Percentiles rank a stretch among this genome's conserved stretches.
Conservation (phyloP, 2,113 vertebrate genomes). For the Apaloderma vittatum region DNA sequence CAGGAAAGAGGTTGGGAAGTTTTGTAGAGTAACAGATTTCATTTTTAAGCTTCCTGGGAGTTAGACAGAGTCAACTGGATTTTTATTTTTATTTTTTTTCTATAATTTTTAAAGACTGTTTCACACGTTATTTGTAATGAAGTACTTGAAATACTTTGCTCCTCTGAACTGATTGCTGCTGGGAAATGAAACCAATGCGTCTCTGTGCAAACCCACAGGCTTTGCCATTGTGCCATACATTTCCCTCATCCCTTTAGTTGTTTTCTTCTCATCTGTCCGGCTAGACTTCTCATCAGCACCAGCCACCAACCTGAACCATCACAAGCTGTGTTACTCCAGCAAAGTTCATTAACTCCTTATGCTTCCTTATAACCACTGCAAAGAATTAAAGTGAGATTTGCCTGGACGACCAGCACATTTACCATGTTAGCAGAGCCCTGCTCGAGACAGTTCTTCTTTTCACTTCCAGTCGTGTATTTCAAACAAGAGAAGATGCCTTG, state of each 20-base stretch:
- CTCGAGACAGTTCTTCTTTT: not conserved
- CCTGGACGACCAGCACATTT: not conserved
- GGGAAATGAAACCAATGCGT: not conserved
- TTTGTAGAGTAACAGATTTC: not conserved
- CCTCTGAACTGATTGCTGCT: not conserved
- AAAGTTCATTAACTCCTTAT: not conserved
- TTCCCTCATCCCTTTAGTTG: not conserved
- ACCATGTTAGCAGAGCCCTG: not conserved
- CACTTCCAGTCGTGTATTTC: not conserved
- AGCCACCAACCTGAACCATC: not conserved
- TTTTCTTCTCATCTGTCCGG: not conserved
- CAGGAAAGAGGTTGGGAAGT: not conserved
- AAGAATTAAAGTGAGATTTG: not conserved
- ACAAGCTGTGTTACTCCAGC: not conserved
- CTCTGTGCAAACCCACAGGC: not conserved
- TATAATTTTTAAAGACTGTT: constrained; percentile 12
- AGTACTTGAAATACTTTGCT: not conserved
- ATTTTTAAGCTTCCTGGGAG: not conserved
- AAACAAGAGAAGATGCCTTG: not conserved
- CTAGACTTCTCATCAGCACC: not conserved
- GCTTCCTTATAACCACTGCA: not conserved
- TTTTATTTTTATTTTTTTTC: not conserved
- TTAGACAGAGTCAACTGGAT: not conserved
- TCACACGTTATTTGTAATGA: not conserved
- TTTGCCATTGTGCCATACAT: not conserved